Evolutionary conservation across 2,113 vertebrate genomes (phyloP).

Genomic region (Otocyon megalotis): DNA sequence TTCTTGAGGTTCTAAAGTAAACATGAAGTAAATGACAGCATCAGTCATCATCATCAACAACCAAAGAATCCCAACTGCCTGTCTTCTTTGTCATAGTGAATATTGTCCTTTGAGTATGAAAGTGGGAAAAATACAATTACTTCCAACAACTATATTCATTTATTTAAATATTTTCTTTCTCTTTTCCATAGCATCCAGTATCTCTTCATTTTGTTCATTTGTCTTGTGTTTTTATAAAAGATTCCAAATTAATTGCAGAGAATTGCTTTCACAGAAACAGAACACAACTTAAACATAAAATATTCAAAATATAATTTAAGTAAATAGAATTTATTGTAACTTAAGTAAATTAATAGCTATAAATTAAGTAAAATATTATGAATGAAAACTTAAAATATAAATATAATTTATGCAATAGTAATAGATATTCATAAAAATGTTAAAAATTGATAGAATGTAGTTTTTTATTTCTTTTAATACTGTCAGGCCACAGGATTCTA

Average conservation of each 20-base stretch:
- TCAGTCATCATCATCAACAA: neutral
- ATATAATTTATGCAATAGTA: neutral
- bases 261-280: slow-evolving; percentile 27
- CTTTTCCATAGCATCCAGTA: neutral
- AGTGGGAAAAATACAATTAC: neutral
- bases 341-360: neutral
- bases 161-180: slow-evolving; percentile 46
- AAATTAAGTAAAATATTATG: neutral
- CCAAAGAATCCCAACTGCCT: neutral
- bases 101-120: neutral
- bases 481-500: neutral
- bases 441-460: neutral
- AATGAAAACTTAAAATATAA: neutral
- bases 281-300: neutral
- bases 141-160: neutral
- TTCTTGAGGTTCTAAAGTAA: neutral
- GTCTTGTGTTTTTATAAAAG: neutral
- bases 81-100: neutral
- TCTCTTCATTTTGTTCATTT: neutral
- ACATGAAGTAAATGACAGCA: neutral
- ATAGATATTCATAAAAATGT: neutral
- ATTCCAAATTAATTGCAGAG: slow-evolving; percentile 13
- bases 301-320: slow-evolving; percentile 3
- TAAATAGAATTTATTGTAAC: neutral
- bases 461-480: neutral